Base-by-base conservation (phyloP, 2,888 invertebrate genomes). In the Alentia gelatinosa region DNA sequence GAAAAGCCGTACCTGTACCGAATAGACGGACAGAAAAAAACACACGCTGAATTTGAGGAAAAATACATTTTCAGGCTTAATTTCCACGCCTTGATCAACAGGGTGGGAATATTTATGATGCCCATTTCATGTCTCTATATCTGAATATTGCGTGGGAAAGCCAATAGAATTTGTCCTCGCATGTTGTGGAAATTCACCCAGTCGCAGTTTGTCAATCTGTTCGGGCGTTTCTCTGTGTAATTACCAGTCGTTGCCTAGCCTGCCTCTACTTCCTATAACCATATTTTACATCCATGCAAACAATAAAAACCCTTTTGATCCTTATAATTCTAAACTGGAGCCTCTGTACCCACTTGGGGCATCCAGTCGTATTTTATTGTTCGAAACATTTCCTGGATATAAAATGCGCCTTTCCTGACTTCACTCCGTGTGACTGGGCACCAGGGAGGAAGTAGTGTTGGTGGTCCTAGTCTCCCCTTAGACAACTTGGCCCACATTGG, bases 121-220 rank as follows among this genome's bases (percentile, higher is more conserved):
- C 26, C 37, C 7, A 26, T n/a, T 12, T 39, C 39, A 35, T 35
- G 79, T 79, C 79, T 79, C 79, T 19, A 37, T 79, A 79, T 79
- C 79, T 79, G n/a, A 37, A 79, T 79, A 79, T 79, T 37, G 79
- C 79, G 79, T 79, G 79, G 39, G 35, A 9, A 79, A 79, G 79
- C 39, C 79, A 79, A 79, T 79, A 79, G 19, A 19, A 79, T 35
- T 15, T 79, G 9, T 1, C 37, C 19, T 35, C 39, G 79, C 79
- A 39, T 79, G 79, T 39, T 4, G 79, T 39, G 79, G 3, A 30
- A 68, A 68, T 68, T 30, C 68, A 30, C 30, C 3, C 12, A 30
- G 68, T 12, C 68, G 9, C 74, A n/a, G 15, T 37, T 79, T 79
- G 39, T 9, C 79, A 79, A 79, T 79, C 79, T 37, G 79, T 79